Evolutionary conservation across 2,888 invertebrate species (phyloP).

Genomic region (Tromatobia lineatoria): DNA sequence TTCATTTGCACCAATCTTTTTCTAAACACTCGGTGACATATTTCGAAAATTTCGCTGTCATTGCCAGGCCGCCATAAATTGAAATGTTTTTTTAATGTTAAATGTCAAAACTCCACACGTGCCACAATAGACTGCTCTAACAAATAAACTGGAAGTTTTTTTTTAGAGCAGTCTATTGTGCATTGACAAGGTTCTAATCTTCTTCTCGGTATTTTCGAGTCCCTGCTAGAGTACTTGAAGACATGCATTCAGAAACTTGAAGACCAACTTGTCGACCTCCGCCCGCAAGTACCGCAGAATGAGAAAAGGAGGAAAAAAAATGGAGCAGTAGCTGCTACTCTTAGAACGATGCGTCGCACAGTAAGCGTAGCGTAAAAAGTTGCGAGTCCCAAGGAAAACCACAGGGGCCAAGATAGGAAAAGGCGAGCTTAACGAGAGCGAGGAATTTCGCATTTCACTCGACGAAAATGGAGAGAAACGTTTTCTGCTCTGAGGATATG

Average conservation of each 20-base stretch:
- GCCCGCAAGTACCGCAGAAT: conserved; percentile 20
- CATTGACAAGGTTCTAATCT: not conserved
- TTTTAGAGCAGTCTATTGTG: not conserved
- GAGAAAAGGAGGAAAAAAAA: not conserved
- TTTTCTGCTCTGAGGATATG: conserved; percentile 29
- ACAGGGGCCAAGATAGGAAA: conserved; percentile 57
- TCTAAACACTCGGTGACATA: too few species aligned
- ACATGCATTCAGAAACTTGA: conserved; percentile 4
- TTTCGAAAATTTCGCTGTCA: too few species aligned
- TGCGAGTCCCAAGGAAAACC: conserved; percentile 76
- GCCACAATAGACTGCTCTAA: too few species aligned
- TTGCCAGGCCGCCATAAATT: too few species aligned
- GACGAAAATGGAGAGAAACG: conserved; percentile 75
- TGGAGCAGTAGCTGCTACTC: not conserved
- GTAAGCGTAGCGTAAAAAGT: conserved; percentile 24
- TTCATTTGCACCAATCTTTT: too few species aligned
- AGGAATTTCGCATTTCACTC: conserved; percentile 70
- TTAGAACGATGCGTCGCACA: conserved; percentile 14
- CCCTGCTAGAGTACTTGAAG: not conserved
- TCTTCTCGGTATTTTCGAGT: not conserved
- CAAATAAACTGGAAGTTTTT: too few species aligned
- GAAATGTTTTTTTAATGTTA: too few species aligned
- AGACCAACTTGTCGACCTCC: conserved; percentile 36
- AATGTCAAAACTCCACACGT: too few species aligned
- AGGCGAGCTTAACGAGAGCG: conserved; percentile 39